Conservation (phyloP, 2,113 vertebrate genomes). For the Cromileptes altivelis region DNA sequence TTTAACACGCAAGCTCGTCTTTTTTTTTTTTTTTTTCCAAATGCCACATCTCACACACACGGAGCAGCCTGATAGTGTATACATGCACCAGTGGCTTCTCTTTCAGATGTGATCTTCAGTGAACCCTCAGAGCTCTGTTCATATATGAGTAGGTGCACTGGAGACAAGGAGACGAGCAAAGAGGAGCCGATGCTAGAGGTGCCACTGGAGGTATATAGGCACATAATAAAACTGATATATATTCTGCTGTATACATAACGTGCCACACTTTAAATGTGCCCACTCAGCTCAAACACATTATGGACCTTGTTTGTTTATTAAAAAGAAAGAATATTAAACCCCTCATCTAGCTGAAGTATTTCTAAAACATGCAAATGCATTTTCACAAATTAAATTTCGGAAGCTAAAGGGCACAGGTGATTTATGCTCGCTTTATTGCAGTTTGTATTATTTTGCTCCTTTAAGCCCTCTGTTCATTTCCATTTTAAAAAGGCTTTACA, state of each 20-base stretch:
- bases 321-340: conserved; percentile 10
- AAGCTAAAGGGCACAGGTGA: conserved; percentile 45
- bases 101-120: conserved; percentile 72
- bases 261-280: conserved; percentile 25
- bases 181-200: conserved; percentile 40
- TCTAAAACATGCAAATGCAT: conserved; percentile 30
- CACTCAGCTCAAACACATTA: conserved; percentile 28
- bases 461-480: conserved; percentile 24
- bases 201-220: conserved; percentile 38
- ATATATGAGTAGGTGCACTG: conserved; percentile 40
- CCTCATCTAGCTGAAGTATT: neutral
- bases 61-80: conserved; percentile 57
- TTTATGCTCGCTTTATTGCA: conserved; percentile 37
- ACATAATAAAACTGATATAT: conserved; percentile 38
- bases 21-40: conserved; percentile 70
- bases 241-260: conserved; percentile 26
- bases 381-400: conserved; percentile 37
- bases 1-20: conserved; percentile 56
- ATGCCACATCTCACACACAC: conserved; percentile 73
- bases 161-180: conserved; percentile 36
- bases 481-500: conserved; percentile 35
- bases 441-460: conserved; percentile 34
- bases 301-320: conserved; percentile 30
- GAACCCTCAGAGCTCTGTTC: conserved; percentile 58
- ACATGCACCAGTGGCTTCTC: conserved; percentile 62